Evolutionary conservation across 2,113 vertebrate genomes (phyloP).

Genomic region (Amphiprion percula): DNA sequence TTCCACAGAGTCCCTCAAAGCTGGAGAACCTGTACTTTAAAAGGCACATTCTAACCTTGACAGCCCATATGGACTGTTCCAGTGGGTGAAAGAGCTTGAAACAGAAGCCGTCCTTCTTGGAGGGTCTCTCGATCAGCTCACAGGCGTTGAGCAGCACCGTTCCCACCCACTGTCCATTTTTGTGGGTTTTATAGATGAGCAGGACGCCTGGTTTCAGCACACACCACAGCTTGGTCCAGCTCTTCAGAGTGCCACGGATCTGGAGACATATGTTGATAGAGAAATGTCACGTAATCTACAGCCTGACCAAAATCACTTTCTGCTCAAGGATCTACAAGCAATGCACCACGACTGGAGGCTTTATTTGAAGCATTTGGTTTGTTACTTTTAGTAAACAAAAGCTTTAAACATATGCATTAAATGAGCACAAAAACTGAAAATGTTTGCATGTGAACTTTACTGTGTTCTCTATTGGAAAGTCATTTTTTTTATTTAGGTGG

Average conservation of each 20-base stretch:
- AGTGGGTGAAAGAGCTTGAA: constrained; percentile 99
- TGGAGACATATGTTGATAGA: constrained; percentile 59
- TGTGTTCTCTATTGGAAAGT: too few species aligned
- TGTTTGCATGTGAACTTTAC: too few species aligned
- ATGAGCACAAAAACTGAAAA: too few species aligned
- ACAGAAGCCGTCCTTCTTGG: constrained; percentile 99
- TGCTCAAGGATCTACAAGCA: too few species aligned
- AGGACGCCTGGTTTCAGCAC: constrained; percentile 97
- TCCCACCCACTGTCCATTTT: constrained; percentile 98
- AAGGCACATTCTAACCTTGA: constrained; percentile 88
- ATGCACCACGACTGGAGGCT: too few species aligned
- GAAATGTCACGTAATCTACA: neutral
- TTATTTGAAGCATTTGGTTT: too few species aligned
- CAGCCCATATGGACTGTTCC: constrained; percentile 99
- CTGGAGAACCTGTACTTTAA: neutral
- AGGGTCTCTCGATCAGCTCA: constrained; percentile 98
- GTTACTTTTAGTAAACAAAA: too few species aligned
- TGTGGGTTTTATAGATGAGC: constrained; percentile 97
- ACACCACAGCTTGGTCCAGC: constrained; percentile 99
- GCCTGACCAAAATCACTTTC: neutral
- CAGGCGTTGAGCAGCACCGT: constrained; percentile 98
- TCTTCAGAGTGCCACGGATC: constrained; percentile 98
- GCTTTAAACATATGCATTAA: too few species aligned
- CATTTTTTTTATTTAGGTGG: too few species aligned
- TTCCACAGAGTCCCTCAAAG: neutral